These are phyloP conservation scores for Leptodactylus fallax DNA, from an alignment of 2,797 vertebrate species.

Conservation along the genomic window DNA sequence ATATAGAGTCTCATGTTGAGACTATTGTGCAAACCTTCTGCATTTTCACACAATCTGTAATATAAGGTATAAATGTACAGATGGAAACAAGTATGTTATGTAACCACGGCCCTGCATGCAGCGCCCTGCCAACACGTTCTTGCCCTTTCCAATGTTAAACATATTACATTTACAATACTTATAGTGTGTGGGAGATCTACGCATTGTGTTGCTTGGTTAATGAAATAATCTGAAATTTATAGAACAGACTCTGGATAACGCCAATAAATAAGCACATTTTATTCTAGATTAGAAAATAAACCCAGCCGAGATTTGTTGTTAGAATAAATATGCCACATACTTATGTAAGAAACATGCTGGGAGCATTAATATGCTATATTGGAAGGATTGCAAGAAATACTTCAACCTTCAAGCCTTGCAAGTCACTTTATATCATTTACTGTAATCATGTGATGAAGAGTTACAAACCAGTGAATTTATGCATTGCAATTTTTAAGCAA, in stretches of 20 bases:
- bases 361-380: neutral
- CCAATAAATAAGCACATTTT: slow-evolving; percentile 52
- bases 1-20: no score
- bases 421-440: neutral
- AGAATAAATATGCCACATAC: slow-evolving; percentile 5
- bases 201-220: slow-evolving; percentile 8
- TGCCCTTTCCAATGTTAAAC: slow-evolving; percentile 37
- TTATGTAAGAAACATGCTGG: slow-evolving; percentile 12
- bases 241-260: slow-evolving; percentile 28
- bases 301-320: slow-evolving; percentile 15
- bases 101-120: neutral
- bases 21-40: no score
- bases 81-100: neutral
- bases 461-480: neutral
- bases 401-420: neutral
- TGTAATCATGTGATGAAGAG: neutral
- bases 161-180: slow-evolving; percentile 30
- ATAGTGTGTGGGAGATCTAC: slow-evolving; percentile 21
- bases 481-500: neutral
- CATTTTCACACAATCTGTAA: no score
- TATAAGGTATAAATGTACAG: neutral
- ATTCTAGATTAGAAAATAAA: slow-evolving; percentile 28
- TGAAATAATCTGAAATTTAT: slow-evolving; percentile 27
- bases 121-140: slow-evolving; percentile 3
- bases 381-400: slow-evolving; percentile 22